Percentiles rank a stretch among this genome's conserved stretches.
Evolutionary conservation across 2,113 vertebrate genomes (phyloP).

Genomic region (Phylloscopus trochiloides): DNA sequence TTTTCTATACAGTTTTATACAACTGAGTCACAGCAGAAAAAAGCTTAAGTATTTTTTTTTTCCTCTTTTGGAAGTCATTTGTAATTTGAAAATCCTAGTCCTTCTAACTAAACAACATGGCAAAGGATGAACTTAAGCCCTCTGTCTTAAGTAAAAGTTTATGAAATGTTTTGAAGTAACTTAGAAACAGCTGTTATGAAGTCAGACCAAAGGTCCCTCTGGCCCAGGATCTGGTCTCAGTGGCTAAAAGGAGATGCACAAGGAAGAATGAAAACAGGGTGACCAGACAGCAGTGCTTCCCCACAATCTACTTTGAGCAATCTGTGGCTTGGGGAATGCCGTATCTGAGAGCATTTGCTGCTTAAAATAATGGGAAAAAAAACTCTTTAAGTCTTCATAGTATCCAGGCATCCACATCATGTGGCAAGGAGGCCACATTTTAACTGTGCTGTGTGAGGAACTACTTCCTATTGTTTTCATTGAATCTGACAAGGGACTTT

Average conservation of each 20-base stretch:
- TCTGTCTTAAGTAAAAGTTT: neutral
- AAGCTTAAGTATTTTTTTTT: conserved; percentile 46
- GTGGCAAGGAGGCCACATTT: neutral
- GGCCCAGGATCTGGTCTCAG: neutral
- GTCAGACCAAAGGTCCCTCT: conserved; percentile 42
- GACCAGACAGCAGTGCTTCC: neutral
- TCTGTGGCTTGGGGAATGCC: neutral
- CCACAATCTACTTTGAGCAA: neutral
- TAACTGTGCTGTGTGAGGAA: neutral
- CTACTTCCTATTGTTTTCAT: neutral
- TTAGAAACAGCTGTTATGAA: conserved; percentile 5
- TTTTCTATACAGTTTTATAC: conserved; percentile 71
- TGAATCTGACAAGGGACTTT: neutral
- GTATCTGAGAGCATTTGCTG: neutral
- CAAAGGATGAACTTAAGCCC: neutral
- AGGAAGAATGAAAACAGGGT: neutral
- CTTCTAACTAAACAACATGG: neutral
- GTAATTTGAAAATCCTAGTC: conserved; percentile 32
- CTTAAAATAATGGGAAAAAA: neutral
- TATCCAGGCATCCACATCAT: neutral
- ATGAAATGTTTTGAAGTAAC: conserved; percentile 15
- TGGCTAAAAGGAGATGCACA: conserved; percentile 5
- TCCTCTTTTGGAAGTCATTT: conserved; percentile 28
- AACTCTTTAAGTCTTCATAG: neutral
- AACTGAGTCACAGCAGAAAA: conserved; percentile 47